Evolutionary conservation across 2,888 invertebrate species (phyloP), one percentile per base, ranked within the genome.

Genomic region (Agonopterix subpropinquella): DNA sequence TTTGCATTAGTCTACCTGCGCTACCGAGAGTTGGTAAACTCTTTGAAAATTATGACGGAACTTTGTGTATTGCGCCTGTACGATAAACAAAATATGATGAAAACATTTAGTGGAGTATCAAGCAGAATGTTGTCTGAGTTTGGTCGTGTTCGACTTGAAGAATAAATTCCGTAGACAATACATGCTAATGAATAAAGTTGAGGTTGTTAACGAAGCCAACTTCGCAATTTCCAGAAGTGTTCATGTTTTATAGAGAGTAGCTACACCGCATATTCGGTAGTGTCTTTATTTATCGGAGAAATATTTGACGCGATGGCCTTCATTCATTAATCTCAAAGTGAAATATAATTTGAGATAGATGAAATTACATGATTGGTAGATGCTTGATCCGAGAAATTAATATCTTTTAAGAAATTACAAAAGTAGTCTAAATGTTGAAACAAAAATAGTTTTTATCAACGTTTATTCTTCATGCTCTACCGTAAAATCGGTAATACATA

Each of bases 131-230:
- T 73, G 66, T 57, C 59, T 56, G 70, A 79, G 67, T 77, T 73
- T 61, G 68, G 59, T 64, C 65, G 64, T 68, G 73, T 75, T 80
- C 70, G 75, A 79, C 81, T 80, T 81, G 79, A 73, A 73, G 74
- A 79, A 78, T 82, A 80, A 83, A 81, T 85, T 81, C 71, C 63
- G 70, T 73, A 82, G 81, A 85, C 84, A 86, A 87, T 85, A 78
- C 82, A 82, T 78, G 76, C 73, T 84, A 86, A 87, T 85, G 84
- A 86, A 86, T 85, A 85, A 85, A 86, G 84, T 87, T 87, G 62
- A 73, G 28, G 74, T 73, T 83, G 83, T 80, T 85, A 85, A 80
- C 82, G 81, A 80, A 84, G 74, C 75, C 73, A 74, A 77, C 78
- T 77, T 76, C 53, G 73, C 73, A 77, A 83, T 82, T 79, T 73